Percentiles rank a stretch among this genome's conserved stretches.
phyloP scores from a whole-genome alignment of 2,113 vertebrate genomes.

The Sigmodon hispidus region DNA sequence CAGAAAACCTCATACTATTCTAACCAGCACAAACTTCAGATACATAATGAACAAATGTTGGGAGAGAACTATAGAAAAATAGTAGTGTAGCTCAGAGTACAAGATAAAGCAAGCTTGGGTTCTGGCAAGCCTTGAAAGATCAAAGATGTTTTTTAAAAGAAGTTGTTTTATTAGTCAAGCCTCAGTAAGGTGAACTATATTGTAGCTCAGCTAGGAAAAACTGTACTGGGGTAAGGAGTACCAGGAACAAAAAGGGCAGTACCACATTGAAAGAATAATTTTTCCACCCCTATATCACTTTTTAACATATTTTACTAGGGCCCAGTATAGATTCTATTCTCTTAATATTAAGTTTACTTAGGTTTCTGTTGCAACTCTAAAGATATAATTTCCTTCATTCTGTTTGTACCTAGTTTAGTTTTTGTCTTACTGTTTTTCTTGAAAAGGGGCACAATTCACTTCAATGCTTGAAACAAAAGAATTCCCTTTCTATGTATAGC shows the following conservation, averaged over 20 bases:
- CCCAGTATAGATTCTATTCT: not conserved
- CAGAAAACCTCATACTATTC: not conserved
- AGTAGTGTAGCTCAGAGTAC: not conserved
- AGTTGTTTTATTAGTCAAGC: too few relatives aligned
- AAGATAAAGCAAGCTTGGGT: not conserved
- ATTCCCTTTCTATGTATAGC: not conserved
- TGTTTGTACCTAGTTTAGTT: not conserved
- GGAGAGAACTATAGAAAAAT: not conserved
- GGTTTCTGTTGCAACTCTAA: not conserved
- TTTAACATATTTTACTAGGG: not conserved
- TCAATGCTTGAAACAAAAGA: not conserved
- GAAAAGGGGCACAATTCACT: not conserved
- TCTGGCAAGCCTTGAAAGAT: not conserved
- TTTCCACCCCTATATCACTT: too few relatives aligned
- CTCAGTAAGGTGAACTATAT: not conserved
- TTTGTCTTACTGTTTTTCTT: not conserved
- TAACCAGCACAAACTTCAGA: not conserved
- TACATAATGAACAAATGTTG: not conserved
- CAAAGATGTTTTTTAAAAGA: too few relatives aligned
- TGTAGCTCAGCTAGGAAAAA: not conserved
- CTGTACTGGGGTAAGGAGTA: not conserved
- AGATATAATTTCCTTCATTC: not conserved
- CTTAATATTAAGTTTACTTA: not conserved
- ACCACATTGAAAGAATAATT: not conserved
- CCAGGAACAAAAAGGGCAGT: too few relatives aligned